Conservation (phyloP, 2,797 vertebrate genomes). For the Sebastes cheni region DNA sequence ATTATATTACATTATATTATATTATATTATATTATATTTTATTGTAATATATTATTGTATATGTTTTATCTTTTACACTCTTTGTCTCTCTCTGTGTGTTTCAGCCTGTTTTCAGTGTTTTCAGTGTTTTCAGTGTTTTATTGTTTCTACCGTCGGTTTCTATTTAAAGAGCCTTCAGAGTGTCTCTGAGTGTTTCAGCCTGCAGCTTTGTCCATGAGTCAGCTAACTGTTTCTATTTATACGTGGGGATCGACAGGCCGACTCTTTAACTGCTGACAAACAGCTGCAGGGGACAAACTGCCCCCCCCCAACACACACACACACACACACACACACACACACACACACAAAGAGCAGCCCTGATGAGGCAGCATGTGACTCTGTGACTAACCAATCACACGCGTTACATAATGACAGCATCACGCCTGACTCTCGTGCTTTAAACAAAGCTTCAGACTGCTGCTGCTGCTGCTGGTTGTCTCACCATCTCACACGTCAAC, state of each 20-base stretch:
- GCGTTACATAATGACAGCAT: background rate
- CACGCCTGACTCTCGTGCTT: background rate
- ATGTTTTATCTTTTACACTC: too few relatives aligned
- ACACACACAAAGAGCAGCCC: background rate
- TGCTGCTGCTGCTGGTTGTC: too few relatives aligned
- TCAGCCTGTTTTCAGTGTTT: too few relatives aligned
- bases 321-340: too few relatives aligned
- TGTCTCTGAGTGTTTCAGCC: too few relatives aligned
- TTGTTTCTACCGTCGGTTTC: too few relatives aligned
- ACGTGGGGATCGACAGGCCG: background rate
- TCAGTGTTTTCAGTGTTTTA: too few relatives aligned
- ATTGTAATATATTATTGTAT: too few relatives aligned
- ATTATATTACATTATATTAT: too few relatives aligned
- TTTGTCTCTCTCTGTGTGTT: too few relatives aligned
- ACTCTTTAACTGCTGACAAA: slow-evolving; percentile 18
- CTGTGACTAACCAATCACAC: slow-evolving; percentile 60
- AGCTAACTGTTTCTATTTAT: slow-evolving; percentile 23
- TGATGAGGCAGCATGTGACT: slow-evolving; percentile 57
- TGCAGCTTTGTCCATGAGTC: background rate
- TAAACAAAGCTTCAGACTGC: background rate
- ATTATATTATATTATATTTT: background rate
- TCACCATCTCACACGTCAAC: too few relatives aligned
- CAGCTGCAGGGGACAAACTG: slow-evolving; percentile 35
- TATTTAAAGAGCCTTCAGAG: background rate
- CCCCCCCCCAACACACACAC: background rate